A percentile compares a stretch with the other conserved stretches of the same genome.
Conservation (phyloP, 2,888 invertebrate genomes). For the Lucinisca nassula region DNA sequence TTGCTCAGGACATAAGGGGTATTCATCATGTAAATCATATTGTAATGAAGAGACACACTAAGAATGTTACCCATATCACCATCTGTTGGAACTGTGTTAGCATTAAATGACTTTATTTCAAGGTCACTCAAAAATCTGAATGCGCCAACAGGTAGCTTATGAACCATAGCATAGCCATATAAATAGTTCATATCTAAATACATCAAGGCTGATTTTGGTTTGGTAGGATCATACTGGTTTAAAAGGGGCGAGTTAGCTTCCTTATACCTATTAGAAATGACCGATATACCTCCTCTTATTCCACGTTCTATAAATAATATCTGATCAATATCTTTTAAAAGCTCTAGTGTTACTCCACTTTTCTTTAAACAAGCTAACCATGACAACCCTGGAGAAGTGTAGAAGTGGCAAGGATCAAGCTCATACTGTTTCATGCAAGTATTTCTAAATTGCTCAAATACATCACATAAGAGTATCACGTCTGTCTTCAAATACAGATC, state of each 20-base stretch:
- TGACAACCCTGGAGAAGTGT: slow-evolving; percentile 77
- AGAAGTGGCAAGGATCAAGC: slow-evolving; percentile 79
- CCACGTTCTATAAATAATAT: slow-evolving; percentile 68
- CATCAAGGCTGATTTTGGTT: slow-evolving; percentile 36
- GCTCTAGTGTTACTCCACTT: slow-evolving; percentile 74
- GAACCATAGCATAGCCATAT: slow-evolving; percentile 32
- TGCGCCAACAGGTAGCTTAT: slow-evolving; percentile 32
- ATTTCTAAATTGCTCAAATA: slow-evolving; percentile 83
- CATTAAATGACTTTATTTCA: slow-evolving; percentile 5
- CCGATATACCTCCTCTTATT: slow-evolving; percentile 62
- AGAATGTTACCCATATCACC: background rate
- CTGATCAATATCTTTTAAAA: slow-evolving; percentile 78
- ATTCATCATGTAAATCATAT: background rate
- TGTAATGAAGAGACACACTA: background rate
- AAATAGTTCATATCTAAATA: slow-evolving; percentile 41
- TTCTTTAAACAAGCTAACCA: slow-evolving; percentile 82
- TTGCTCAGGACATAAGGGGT: too few species aligned
- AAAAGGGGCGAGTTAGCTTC: slow-evolving; percentile 77
- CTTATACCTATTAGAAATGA: slow-evolving; percentile 71
- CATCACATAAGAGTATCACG: slow-evolving; percentile 76
- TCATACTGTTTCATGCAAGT: slow-evolving; percentile 73
- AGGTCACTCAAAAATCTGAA: slow-evolving; percentile 15
- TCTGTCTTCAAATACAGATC: slow-evolving; percentile 1
- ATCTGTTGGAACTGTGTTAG: background rate
- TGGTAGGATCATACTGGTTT: slow-evolving; percentile 60